phyloP scores from a whole-genome alignment of 2,113 vertebrate genomes.

The Synodontis membranacea region DNA sequence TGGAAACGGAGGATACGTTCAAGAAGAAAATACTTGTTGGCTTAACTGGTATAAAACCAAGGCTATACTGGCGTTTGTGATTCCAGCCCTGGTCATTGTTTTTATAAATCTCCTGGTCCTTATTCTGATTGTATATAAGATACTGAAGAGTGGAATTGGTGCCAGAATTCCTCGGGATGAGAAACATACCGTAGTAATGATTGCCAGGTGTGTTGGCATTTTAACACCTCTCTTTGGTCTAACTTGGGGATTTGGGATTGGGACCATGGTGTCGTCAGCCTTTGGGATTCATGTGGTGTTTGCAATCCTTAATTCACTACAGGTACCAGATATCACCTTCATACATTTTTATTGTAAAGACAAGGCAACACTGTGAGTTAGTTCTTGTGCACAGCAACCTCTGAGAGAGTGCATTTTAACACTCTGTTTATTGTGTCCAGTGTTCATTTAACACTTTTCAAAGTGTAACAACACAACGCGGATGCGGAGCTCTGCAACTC shows the following conservation, averaged over 20 bases:
- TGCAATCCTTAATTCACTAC: constrained; percentile 76
- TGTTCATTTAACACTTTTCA: no score
- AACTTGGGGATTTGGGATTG: constrained; percentile 81
- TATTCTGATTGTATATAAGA: constrained; percentile 76
- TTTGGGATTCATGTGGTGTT: constrained; percentile 71
- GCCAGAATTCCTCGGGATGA: constrained; percentile 59
- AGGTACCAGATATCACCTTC: constrained; percentile 64
- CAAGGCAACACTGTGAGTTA: not conserved
- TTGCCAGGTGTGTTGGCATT: constrained; percentile 73
- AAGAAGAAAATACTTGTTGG: constrained; percentile 76
- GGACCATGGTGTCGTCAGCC: constrained; percentile 52
- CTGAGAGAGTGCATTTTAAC: no score
- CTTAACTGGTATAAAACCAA: constrained; percentile 80
- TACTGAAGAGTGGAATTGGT: constrained; percentile 72
- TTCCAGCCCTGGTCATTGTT: constrained; percentile 80
- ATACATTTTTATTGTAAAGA: not conserved
- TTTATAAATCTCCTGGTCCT: constrained; percentile 79
- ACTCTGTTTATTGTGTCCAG: no score
- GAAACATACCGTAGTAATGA: constrained; percentile 67
- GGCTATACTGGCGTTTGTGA: constrained; percentile 80
- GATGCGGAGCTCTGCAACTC: no score
- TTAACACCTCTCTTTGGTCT: constrained; percentile 79
- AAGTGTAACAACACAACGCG: no score
- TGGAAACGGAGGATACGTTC: constrained; percentile 69
- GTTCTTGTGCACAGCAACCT: no score